Evolutionary conservation across 2,888 invertebrate genomes (phyloP), one percentile per base, ranked within the genome.

Genomic region (Torymus aiolomorphi): DNA sequence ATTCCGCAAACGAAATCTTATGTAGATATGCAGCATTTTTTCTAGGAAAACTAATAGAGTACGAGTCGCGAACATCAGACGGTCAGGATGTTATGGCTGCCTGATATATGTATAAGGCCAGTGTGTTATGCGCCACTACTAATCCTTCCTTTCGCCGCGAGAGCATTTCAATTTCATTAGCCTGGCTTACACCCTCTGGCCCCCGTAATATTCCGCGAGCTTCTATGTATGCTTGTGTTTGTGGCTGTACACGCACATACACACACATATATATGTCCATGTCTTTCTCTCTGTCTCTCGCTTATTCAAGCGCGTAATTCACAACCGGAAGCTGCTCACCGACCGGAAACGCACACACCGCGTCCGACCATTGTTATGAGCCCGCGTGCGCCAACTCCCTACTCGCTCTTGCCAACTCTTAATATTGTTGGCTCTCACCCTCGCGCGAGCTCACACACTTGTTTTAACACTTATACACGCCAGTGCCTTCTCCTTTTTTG

Each of bases 291-390:
- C 84, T 87, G 87, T 88, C 11, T 62, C 86, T 84, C 87, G 88
- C 88, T 90, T 89, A 88, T 89, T 89, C 89, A 88, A 83, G 87
- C 88, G 87, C 86, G 88, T 89, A 89, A 89, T 89, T 89, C 89
- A 88, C 87, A 87, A 89, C 89, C 88, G 90, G 89, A 90, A 89
- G 88, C 86, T 88, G 87, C 87, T 88, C 89, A 87, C 86, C 87
- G 85, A 88, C 88, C 89, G 89, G 89, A n/a, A n/a, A 88, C 87
- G 85, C 87, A 88, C 86, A 85, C 87, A 87, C 87, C 87, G 85
- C 52, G 86, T 86, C 86, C 86, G 85, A 86, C 87, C 85, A 89
- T 89, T 90, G 89, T 89, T 89, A 86, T 74, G 65, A 69, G 61
- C 76, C 65, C 77, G 77, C 82, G 66, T 69, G 62, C 49, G 56